Percentiles rank a stretch among this genome's conserved stretches.
Conservation (phyloP, 2,888 invertebrate genomes). For the Pantelozetes paolii region DNA sequence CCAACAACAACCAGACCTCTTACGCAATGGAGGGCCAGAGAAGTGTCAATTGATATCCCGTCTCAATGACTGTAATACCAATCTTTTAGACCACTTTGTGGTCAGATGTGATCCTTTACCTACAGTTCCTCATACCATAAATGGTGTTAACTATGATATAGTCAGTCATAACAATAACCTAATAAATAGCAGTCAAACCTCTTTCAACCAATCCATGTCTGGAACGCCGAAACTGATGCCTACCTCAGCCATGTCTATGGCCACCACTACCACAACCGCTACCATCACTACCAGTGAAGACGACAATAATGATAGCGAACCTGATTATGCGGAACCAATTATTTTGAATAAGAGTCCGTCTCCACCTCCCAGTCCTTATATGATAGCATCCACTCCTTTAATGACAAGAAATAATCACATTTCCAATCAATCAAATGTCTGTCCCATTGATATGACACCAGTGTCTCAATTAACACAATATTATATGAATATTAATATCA, state of each 20-base stretch:
- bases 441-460: background rate
- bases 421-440: background rate
- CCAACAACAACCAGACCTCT: slow-evolving; percentile 21
- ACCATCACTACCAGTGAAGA: slow-evolving; percentile 26
- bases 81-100: slow-evolving; percentile 42
- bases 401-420: slow-evolving; percentile 3
- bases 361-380: background rate
- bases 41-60: slow-evolving; percentile 41
- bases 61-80: slow-evolving; percentile 32
- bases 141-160: slow-evolving; percentile 23
- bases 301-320: slow-evolving; percentile 35
- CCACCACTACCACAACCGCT: slow-evolving; percentile 28
- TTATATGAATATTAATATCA: slow-evolving; percentile 32
- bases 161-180: slow-evolving; percentile 24
- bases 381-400: background rate
- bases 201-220: slow-evolving; percentile 30
- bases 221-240: slow-evolving; percentile 26
- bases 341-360: slow-evolving; percentile 18
- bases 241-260: slow-evolving; percentile 39
- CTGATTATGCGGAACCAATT: slow-evolving; percentile 42
- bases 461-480: slow-evolving; percentile 1
- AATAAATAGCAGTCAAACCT: slow-evolving; percentile 13
- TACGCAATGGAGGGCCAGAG: slow-evolving; percentile 24
- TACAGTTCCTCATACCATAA: slow-evolving; percentile 36
- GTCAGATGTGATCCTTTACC: slow-evolving; percentile 37